Percentiles rank a stretch among this genome's conserved stretches.
Conservation (phyloP, 2,888 invertebrate species). For the Dinocampus coccinellae region DNA sequence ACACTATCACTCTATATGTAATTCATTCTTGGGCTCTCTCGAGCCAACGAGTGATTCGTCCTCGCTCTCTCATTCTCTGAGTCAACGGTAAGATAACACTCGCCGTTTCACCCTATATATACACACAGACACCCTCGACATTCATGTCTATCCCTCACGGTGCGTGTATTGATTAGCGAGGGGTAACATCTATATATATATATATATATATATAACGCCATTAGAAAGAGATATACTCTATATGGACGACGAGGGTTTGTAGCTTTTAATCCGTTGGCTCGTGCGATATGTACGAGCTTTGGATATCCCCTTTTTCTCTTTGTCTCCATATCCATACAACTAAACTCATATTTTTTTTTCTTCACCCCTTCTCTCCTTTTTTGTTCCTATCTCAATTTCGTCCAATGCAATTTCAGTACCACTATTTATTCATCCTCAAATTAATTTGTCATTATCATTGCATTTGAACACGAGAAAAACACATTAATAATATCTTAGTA, state of each 20-base stretch:
- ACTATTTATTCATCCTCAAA: too few species aligned
- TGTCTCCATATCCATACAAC: neutral
- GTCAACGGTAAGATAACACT: slow-evolving; percentile 56
- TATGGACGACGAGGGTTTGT: slow-evolving; percentile 36
- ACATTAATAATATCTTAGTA: too few species aligned
- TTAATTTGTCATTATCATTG: too few species aligned
- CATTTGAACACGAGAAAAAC: too few species aligned
- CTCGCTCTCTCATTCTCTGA: too few species aligned
- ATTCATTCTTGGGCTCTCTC: too few species aligned
- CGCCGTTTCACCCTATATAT: slow-evolving; percentile 32
- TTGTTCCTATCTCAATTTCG: too few species aligned
- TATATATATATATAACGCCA: slow-evolving; percentile 35
- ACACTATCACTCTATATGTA: too few species aligned
- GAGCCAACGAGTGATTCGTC: too few species aligned
- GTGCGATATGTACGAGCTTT: slow-evolving; percentile 43
- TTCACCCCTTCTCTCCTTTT: neutral
- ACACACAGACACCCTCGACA: slow-evolving; percentile 16
- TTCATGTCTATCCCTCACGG: slow-evolving; percentile 34
- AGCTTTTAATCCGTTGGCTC: slow-evolving; percentile 56
- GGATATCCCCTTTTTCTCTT: slow-evolving; percentile 10
- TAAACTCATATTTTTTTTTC: too few species aligned
- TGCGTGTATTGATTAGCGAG: slow-evolving; percentile 60
- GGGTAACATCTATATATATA: slow-evolving; percentile 48
- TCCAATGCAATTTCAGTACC: too few species aligned
- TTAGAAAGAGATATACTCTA: slow-evolving; percentile 32